Base-by-base conservation (phyloP, 2,888 invertebrate genomes). In the Gastrophysa polygoni region DNA sequence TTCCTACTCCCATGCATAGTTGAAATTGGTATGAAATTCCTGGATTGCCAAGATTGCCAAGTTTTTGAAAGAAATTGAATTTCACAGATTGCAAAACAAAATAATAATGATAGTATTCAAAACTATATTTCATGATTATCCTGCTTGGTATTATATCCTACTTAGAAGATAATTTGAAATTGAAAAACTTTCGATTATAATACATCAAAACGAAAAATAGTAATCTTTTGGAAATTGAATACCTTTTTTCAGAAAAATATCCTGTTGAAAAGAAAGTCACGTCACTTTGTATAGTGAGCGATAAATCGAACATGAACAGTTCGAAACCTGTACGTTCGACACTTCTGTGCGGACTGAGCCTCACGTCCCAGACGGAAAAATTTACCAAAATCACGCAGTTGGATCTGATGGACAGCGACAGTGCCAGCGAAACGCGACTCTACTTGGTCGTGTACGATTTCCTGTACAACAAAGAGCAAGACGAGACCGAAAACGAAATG, bases 391-490 rank as follows among this genome's bases (percentile, higher is more conserved):
- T 65, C 29, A 66, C 72, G 44, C 46, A 49, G 21, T n/a, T n/a
- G n/a, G n/a, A n/a, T n/a, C n/a, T n/a, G 52, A 58, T 18, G 17
- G 52, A 59, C 56, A 52, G 20, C 34, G 63, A 61, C 14, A 24
- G 43, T 32, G 49, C 17, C n/a, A 46, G 10, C 20, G 57, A 58
- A 14, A 32, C 55, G 38, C 78, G 76, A 82, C 77, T 86, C 54
- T 90, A 88, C 77, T 81, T 90, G 49, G 83, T 90, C 16, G 86
- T 90, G 0, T 90, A 90, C 67, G 90, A 90, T 73, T 89, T 90
- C 82, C 86, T 88, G 76, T 88, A 88, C 72, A 87, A 82, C 57
- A 87, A 87, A 67, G 84, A 85, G 56, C 83, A 84, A 32, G 84
- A 85, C 49, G 83, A 82, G 59, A 32, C 68, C 5, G 67, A 68